A percentile compares a stretch with the other conserved stretches of the same genome.
Conservation (phyloP, 2,888 invertebrate species). For the Isoperla grammatica region DNA sequence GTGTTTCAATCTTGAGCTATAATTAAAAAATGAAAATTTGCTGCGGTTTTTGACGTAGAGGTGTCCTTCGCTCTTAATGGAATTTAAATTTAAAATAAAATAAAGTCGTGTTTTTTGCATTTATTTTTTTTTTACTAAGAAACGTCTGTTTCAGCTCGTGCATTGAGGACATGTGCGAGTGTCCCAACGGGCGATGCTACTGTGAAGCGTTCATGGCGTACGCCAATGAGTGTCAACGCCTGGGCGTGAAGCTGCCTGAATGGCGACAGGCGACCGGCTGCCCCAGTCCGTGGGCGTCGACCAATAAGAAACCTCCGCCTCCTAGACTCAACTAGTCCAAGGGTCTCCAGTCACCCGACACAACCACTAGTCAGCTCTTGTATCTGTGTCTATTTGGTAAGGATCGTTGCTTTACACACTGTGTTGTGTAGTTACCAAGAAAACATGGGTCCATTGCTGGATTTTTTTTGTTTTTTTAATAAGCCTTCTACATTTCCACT, state of each 20-base stretch:
- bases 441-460: not conserved
- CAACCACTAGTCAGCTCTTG: slow-evolving; percentile 23
- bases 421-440: no score
- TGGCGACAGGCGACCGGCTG: slow-evolving; percentile 71
- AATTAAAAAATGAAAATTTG: no score
- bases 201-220: slow-evolving; percentile 89
- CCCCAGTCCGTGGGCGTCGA: slow-evolving; percentile 44
- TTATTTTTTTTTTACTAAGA: no score
- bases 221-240: slow-evolving; percentile 75
- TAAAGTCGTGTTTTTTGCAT: no score
- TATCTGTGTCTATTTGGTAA: slow-evolving; percentile 14
- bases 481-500: no score
- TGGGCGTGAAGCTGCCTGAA: slow-evolving; percentile 63
- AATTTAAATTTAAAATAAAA: no score
- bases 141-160: slow-evolving; percentile 60
- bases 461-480: no score
- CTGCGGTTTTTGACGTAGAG: no score
- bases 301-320: slow-evolving; percentile 19
- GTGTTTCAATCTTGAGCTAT: no score
- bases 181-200: slow-evolving; percentile 72
- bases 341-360: not conserved
- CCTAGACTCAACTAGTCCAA: slow-evolving; percentile 14
- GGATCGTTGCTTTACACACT: not conserved
- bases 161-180: slow-evolving; percentile 82
- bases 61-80: no score